Evolutionary conservation across 2,113 vertebrate genomes (phyloP).

Genomic region (Sarotherodon lohbergeri): DNA sequence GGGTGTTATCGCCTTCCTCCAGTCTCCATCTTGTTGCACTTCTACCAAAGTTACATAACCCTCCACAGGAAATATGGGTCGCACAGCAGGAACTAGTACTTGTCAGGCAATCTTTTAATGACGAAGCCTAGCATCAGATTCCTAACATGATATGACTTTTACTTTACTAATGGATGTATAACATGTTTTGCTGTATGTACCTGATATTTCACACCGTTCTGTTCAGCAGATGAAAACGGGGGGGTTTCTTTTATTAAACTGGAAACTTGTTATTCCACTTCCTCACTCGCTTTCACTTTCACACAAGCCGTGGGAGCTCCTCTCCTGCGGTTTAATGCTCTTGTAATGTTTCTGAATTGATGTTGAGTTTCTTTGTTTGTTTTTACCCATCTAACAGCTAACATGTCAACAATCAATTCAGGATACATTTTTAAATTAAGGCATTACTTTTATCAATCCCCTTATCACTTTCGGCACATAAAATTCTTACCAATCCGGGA

Average conservation of each 20-base stretch:
- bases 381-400: neutral
- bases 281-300: neutral
- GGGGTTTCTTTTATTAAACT: neutral
- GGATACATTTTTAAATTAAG: neutral
- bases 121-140: neutral
- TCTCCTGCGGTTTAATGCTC: neutral
- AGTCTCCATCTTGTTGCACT: neutral
- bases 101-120: constrained; percentile 43
- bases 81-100: constrained; percentile 4
- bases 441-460: neutral
- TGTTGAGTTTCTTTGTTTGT: rapidly evolving
- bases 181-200: neutral
- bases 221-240: neutral
- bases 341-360: neutral
- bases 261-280: neutral
- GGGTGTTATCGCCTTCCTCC: neutral
- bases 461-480: neutral
- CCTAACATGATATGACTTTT: neutral
- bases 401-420: neutral
- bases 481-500: neutral
- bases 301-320: neutral
- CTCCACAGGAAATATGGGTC: neutral
- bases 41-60: neutral
- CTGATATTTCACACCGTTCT: neutral
- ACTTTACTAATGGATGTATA: neutral